These are phyloP conservation scores for Gorsachius goisagi DNA, from an alignment of 2,113 vertebrate species.

Conservation along the genomic window DNA sequence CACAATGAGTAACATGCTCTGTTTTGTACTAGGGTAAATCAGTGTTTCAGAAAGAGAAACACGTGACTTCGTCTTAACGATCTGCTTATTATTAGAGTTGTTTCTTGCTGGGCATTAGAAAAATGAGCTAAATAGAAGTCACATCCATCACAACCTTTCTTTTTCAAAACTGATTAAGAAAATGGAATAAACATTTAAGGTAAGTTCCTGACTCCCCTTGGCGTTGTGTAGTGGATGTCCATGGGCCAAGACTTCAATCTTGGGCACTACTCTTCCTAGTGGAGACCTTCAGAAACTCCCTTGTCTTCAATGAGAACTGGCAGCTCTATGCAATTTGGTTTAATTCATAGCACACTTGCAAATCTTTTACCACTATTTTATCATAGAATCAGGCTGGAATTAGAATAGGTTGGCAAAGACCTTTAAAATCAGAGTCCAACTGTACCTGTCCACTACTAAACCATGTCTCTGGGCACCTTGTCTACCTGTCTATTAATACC, in stretches of 20 bases:
- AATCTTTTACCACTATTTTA: background rate
- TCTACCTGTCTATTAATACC: no score
- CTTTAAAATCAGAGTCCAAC: no score
- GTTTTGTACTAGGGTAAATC: constrained; percentile 56
- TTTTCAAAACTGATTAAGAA: background rate
- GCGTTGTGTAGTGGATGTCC: background rate
- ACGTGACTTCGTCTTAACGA: background rate
- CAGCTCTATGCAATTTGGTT: background rate
- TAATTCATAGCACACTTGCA: background rate
- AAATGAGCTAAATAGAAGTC: background rate
- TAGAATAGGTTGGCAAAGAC: no score
- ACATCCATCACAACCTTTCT: background rate
- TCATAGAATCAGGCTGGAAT: no score
- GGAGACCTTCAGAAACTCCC: background rate
- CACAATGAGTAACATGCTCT: constrained; percentile 65
- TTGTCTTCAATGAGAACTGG: background rate
- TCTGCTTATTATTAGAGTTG: background rate
- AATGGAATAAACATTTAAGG: background rate
- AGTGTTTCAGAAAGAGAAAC: constrained; percentile 1
- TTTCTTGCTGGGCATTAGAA: background rate
- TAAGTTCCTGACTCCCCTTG: background rate
- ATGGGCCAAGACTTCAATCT: background rate
- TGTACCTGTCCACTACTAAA: no score
- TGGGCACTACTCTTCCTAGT: background rate
- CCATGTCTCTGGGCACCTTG: no score